Evolutionary conservation across 2,888 invertebrate genomes (phyloP), one percentile per base, ranked within the genome.

Genomic region (Epinotia brunnichana): DNA sequence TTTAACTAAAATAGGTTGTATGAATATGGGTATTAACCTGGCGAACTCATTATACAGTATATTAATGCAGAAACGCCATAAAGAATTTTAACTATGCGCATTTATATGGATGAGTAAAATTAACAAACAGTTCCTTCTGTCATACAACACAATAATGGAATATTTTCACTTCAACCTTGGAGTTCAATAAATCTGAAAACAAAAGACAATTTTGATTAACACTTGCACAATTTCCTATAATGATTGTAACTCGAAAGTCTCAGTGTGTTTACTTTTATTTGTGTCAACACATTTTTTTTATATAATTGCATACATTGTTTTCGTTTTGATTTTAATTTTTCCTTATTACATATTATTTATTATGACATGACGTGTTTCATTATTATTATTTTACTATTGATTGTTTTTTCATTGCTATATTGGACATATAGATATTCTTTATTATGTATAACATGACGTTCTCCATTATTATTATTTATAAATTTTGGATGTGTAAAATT

Each of bases 131-230:
- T 59, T 62, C 21, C 60, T 53, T 66, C 61, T 24, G 24, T 69
- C 35, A 54, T 21, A 39, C 64, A 66, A 66, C 66, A 66, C 64
- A 67, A 53, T 66, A 71, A 60, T 60, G 59, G 70, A 70, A 70
- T 61, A 71, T 60, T 66, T 71, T 66, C 66, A 71, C 71, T 60
- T 61, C 60, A 19, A 60, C 51, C 44, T 60, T 53, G 44, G 24
- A 69, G 39, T 66, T 60, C 60, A 60, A 17, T 71, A 60, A 67
- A 67, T 67, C 71, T 71, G 71, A 41, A 71, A 70, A 17, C 15
- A 66, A n/a, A 61, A 48, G n/a, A 54, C 35, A 35, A 4, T 15
- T 53, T 35, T 39, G 24, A 15, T 4, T 39, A 2, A 35, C 17
- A 17, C 24, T 17, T n/a, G 15, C 7, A 13, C 15, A 15, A 0